phyloP scores from a whole-genome alignment of 2,113 vertebrate genomes.

The Sinocyclocheilus maitianheensis region DNA sequence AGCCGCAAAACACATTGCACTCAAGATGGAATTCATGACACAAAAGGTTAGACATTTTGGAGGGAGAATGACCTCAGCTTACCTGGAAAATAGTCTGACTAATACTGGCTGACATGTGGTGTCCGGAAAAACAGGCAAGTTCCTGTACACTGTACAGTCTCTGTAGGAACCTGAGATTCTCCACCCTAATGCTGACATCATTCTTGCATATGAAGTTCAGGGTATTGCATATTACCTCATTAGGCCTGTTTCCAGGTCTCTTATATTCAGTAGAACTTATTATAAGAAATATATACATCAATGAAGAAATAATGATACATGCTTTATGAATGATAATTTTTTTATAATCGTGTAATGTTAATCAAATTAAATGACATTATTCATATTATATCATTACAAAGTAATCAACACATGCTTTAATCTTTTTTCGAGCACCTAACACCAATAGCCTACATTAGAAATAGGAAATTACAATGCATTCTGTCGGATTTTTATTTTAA shows the following conservation, averaged over 20 bases:
- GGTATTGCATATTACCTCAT: neutral
- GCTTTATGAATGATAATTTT: neutral
- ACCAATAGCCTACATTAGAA: neutral
- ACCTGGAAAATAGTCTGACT: constrained; percentile 45
- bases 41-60: neutral
- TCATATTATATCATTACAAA: neutral
- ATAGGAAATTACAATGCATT: neutral
- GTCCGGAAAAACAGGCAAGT: constrained; percentile 30
- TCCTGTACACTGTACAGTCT: constrained; percentile 37
- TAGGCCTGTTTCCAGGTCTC: neutral
- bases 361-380: neutral
- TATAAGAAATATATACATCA: neutral
- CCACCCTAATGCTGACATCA: constrained; percentile 10
- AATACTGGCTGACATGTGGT: constrained; percentile 27
- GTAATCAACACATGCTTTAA: neutral
- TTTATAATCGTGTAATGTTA: neutral
- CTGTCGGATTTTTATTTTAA: neutral
- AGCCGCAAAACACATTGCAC: neutral
- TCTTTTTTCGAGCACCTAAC: neutral
- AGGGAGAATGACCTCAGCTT: constrained; percentile 33
- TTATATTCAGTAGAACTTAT: neutral
- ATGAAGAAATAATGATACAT: neutral
- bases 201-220: neutral
- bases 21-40: neutral
- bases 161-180: constrained; percentile 27